Evolutionary conservation across 2,113 vertebrate species (phyloP).

Genomic region (Panthera leo): DNA sequence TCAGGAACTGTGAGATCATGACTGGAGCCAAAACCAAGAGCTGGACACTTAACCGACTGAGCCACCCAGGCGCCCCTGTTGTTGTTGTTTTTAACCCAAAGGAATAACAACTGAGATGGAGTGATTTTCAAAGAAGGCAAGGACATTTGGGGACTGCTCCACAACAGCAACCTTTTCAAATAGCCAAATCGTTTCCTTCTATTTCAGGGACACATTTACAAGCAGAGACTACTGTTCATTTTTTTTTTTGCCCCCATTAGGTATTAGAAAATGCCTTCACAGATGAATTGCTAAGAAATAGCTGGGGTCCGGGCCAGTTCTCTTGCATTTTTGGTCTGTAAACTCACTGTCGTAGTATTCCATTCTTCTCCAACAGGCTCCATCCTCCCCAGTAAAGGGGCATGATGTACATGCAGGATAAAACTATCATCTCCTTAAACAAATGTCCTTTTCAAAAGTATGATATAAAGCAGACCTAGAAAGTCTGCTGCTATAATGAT

Average conservation of each 20-base stretch:
- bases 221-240: neutral
- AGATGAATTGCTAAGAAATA: neutral
- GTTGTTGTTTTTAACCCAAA: neutral
- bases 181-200: neutral
- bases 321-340: neutral
- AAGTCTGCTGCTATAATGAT: conserved; percentile 86
- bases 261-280: neutral
- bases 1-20: too few species aligned
- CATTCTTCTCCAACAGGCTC: neutral
- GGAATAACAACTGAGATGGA: neutral
- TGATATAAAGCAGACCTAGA: conserved; percentile 85
- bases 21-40: too few species aligned
- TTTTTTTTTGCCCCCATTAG: neutral
- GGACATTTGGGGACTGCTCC: neutral
- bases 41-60: too few species aligned
- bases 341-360: conserved; percentile 59
- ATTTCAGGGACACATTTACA: neutral
- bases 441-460: conserved; percentile 86
- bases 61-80: neutral
- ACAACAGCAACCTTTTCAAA: neutral
- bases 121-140: neutral
- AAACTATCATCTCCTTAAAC: conserved; percentile 86
- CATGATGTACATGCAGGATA: conserved; percentile 76
- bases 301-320: neutral
- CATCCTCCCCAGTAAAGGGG: conserved; percentile 56